Evolutionary conservation across 2,113 vertebrate species (phyloP).

Genomic region (Notarius lentiginosus): DNA sequence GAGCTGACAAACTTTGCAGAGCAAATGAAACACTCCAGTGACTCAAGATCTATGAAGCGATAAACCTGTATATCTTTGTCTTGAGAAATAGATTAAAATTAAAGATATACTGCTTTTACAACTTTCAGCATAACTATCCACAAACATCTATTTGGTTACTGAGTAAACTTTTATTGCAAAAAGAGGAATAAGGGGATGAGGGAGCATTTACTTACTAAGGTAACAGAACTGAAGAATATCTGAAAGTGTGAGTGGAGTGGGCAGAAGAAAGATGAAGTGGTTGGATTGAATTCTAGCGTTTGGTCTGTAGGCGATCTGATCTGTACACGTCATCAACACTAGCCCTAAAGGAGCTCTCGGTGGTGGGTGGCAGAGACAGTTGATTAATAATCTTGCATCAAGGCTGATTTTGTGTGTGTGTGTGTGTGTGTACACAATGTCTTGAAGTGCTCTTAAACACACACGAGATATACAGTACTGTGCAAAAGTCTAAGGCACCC

Average conservation of each 20-base stretch:
- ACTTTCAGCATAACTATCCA: background rate
- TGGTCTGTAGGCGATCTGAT: constrained; percentile 53
- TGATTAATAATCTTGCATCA: constrained; percentile 49
- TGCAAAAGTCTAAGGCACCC: too few relatives aligned
- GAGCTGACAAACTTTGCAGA: background rate
- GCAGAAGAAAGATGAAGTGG: constrained; percentile 29
- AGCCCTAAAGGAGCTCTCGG: constrained; percentile 24
- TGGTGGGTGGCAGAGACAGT: constrained; percentile 48
- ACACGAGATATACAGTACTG: too few relatives aligned
- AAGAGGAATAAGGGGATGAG: background rate
- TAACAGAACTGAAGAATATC: background rate
- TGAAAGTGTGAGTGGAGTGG: constrained; percentile 30
- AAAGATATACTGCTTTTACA: background rate
- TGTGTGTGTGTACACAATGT: too few relatives aligned
- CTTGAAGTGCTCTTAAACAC: too few relatives aligned
- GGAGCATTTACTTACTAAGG: constrained; percentile 39
- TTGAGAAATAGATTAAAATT: background rate
- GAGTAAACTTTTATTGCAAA: background rate
- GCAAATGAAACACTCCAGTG: background rate
- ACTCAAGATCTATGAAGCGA: background rate
- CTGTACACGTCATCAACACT: constrained; percentile 52
- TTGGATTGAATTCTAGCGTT: constrained; percentile 33
- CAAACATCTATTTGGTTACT: background rate
- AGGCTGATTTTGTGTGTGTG: background rate
- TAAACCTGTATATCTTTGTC: background rate